phyloP scores from a whole-genome alignment of 2,888 invertebrate genomes.

The Agrochola litura region DNA sequence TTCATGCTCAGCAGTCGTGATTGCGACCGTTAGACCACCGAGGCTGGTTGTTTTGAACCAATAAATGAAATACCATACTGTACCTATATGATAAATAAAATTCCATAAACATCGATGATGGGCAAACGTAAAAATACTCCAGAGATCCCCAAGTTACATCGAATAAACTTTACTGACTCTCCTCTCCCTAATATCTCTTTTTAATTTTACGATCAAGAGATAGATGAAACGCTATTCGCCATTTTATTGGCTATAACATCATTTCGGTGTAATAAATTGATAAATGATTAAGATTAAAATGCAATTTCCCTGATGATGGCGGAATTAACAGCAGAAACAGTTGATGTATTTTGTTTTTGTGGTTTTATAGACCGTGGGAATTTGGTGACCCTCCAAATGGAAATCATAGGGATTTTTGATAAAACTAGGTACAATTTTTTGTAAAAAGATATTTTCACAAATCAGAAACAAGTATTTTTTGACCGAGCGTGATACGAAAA shows the following conservation, averaged over 20 bases:
- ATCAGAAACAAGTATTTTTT: background rate
- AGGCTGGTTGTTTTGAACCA: no score
- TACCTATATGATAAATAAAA: conserved; percentile 16
- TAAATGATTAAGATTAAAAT: conserved; percentile 64
- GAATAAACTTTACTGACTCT: conserved; percentile 70
- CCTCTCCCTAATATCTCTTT: conserved; percentile 69
- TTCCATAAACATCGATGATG: conserved; percentile 40
- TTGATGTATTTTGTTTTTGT: conserved; percentile 15
- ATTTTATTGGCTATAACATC: conserved; percentile 68
- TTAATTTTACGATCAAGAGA: conserved; percentile 71
- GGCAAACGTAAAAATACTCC: conserved; percentile 35
- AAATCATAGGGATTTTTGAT: background rate
- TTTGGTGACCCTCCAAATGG: background rate
- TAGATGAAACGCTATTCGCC: conserved; percentile 58
- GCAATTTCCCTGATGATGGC: conserved; percentile 50
- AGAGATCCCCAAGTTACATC: conserved; percentile 35
- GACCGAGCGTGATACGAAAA: background rate
- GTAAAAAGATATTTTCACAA: background rate
- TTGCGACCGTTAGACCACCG: no score
- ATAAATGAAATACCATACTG: background rate
- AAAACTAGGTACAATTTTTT: no score
- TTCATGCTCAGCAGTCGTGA: background rate
- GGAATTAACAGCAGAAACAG: background rate
- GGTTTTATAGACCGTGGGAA: background rate
- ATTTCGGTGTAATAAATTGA: conserved; percentile 58